phyloP scores from a whole-genome alignment of 2,797 vertebrate genomes.

The Heliangelus exortis region DNA sequence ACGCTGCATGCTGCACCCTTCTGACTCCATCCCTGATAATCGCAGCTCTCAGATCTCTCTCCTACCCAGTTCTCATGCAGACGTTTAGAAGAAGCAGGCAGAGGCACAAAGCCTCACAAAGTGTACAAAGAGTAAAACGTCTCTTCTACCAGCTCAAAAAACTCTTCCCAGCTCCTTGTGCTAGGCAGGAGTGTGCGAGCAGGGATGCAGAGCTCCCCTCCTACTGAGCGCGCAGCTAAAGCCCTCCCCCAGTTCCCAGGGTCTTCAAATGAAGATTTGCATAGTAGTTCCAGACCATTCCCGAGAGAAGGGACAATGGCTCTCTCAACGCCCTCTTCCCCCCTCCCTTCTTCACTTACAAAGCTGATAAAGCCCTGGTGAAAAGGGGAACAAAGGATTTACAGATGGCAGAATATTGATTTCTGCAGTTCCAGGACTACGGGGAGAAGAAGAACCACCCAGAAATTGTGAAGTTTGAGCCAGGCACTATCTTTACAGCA shows the following conservation, averaged over 20 bases:
- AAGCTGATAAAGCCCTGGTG: slow-evolving; percentile 35
- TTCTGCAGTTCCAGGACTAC: slow-evolving; percentile 16
- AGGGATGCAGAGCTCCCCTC: slow-evolving; percentile 9
- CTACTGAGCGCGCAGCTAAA: slow-evolving; percentile 25
- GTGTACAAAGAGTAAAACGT: neutral
- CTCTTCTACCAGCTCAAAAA: slow-evolving; percentile 17
- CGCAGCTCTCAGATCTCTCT: neutral
- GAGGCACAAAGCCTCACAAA: neutral
- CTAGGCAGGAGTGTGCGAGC: neutral
- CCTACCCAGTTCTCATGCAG: neutral
- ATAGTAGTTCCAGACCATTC: slow-evolving; percentile 64
- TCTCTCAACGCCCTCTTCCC: slow-evolving; percentile 11
- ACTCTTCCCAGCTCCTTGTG: neutral
- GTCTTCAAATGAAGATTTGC: slow-evolving; percentile 72
- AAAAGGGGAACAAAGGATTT: slow-evolving; percentile 62
- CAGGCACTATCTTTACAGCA: neutral
- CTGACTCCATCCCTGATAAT: neutral
- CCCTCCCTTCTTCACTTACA: neutral
- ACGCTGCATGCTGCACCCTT: neutral
- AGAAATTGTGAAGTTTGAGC: slow-evolving; percentile 44
- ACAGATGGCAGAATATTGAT: slow-evolving; percentile 59
- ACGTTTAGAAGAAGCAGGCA: neutral
- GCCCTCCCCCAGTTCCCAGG: slow-evolving; percentile 70
- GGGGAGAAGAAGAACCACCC: neutral
- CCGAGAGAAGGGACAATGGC: slow-evolving; percentile 59